A percentile compares a stretch with the other conserved stretches of the same genome.
phyloP scores from a whole-genome alignment of 2,888 invertebrate species.

The Lasioglossum malachurum region DNA sequence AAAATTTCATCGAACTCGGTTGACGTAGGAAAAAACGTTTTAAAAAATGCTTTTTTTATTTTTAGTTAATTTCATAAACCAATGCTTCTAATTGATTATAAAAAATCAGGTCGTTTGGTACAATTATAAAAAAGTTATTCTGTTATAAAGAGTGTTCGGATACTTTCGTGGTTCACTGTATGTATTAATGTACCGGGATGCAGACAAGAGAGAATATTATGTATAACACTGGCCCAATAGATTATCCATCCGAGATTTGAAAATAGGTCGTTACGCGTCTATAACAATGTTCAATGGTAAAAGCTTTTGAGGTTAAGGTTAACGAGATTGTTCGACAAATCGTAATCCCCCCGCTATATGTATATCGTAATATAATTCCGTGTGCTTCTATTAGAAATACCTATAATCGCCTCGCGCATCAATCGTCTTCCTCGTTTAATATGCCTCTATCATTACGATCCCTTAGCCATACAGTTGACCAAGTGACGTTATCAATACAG shows the following conservation, averaged over 20 bases:
- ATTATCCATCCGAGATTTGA: conserved; percentile 14
- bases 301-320: conserved; percentile 47
- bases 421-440: conserved; percentile 30
- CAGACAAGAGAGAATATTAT: not conserved
- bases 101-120: no score
- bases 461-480: not conserved
- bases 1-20: no score
- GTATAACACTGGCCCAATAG: conserved; percentile 26
- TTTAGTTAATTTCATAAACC: no score
- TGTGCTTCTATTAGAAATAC: conserved; percentile 49
- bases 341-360: not conserved
- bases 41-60: no score
- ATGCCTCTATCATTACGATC: conserved; percentile 19
- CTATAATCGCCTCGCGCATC: conserved; percentile 44
- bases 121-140: no score
- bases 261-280: conserved; percentile 53
- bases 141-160: no score
- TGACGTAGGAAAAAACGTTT: no score
- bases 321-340: conserved; percentile 24
- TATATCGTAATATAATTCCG: conserved; percentile 26
- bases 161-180: not conserved
- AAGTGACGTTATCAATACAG: not conserved
- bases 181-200: not conserved
- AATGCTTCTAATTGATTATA: no score
- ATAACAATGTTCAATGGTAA: conserved; percentile 32